These are phyloP conservation scores for Trachelus stipa DNA, from an alignment of 2,888 invertebrate species.

Conservation along the genomic window DNA sequence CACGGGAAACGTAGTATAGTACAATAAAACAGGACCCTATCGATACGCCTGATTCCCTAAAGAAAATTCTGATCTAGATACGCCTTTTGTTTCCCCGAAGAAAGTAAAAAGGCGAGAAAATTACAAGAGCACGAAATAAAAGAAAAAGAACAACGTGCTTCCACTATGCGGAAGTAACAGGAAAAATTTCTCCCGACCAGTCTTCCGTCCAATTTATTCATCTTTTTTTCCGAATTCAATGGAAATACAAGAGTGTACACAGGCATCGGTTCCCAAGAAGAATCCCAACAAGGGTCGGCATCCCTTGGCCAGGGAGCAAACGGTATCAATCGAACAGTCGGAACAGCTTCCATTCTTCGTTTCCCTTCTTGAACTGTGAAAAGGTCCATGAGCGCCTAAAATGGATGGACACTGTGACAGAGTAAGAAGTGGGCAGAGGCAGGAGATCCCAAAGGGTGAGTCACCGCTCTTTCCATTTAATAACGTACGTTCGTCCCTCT, in stretches of 20 bases:
- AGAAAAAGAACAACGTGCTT: background rate
- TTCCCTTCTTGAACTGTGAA: no score
- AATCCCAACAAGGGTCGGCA: background rate
- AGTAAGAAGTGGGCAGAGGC: no score
- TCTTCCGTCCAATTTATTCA: background rate
- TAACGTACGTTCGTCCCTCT: slow-evolving; percentile 1
- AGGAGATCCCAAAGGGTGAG: no score
- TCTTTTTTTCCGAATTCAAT: background rate
- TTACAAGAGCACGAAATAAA: background rate
- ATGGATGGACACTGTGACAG: no score
- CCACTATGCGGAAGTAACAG: background rate
- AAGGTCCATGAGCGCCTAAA: no score
- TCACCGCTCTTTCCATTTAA: background rate
- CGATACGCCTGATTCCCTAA: background rate
- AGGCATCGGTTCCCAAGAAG: background rate
- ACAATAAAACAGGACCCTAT: background rate
- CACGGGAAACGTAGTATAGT: background rate
- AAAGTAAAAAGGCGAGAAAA: background rate
- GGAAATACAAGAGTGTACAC: background rate
- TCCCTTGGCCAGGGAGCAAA: background rate
- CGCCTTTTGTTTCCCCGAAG: background rate
- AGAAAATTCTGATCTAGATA: background rate
- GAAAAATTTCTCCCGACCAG: background rate
- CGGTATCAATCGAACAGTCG: slow-evolving; percentile 8
- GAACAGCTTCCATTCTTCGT: background rate